These are phyloP conservation scores for Anodontia alba DNA, from an alignment of 2,888 invertebrate species.

Conservation along the genomic window DNA sequence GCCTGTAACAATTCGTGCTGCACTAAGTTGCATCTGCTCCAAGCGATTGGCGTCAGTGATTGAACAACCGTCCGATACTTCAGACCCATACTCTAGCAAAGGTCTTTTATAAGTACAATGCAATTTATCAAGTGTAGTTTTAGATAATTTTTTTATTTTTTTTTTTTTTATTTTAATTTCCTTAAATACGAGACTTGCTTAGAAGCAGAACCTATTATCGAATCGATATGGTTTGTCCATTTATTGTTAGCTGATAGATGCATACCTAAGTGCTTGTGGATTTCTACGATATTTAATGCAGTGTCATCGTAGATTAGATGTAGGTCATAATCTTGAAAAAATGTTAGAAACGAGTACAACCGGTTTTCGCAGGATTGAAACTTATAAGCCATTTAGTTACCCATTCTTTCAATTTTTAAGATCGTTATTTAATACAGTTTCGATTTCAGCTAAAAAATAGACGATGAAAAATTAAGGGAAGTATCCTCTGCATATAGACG, in stretches of 20 bases:
- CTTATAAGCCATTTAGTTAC: too few species aligned
- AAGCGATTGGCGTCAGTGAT: not conserved
- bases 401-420: too few species aligned
- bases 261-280: not conserved
- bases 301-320: not conserved
- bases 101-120: not conserved
- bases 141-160: too few species aligned
- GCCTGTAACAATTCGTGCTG: not conserved
- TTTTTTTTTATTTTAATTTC: not conserved
- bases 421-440: not conserved
- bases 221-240: not conserved
- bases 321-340: too few species aligned
- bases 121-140: not conserved
- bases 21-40: not conserved
- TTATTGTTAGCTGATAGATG: not conserved
- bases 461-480: not conserved
- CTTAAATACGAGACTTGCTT: not conserved
- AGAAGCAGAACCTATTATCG: not conserved
- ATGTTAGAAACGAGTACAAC: too few species aligned
- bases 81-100: not conserved
- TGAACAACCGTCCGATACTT: not conserved
- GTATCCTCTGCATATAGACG: constrained; percentile 5
- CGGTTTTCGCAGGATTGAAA: too few species aligned
- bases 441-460: not conserved
- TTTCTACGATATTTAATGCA: not conserved